phyloP scores from a whole-genome alignment of 2,113 vertebrate genomes.

The Rutilus rutilus region DNA sequence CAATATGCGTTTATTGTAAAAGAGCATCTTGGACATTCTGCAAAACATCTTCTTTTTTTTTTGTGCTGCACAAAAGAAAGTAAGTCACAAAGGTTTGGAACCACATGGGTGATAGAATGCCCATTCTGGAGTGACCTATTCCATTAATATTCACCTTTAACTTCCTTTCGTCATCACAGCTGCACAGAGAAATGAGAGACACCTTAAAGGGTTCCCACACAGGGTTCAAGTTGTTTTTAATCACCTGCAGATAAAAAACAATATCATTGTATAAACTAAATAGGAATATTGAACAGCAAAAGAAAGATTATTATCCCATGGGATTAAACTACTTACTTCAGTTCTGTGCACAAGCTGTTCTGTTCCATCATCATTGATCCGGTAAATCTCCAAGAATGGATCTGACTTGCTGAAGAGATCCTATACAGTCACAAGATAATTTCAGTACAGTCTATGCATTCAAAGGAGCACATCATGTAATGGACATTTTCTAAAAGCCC shows the following conservation, averaged over 20 bases:
- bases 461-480: not conserved
- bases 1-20: not conserved
- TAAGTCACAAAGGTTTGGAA: not conserved
- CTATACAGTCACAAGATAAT: constrained; percentile 65
- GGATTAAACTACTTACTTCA: constrained; percentile 76
- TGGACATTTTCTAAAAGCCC: not conserved
- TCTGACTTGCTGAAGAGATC: constrained; percentile 97
- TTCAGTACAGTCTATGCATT: not conserved
- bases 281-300: not conserved
- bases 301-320: not conserved
- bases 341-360: constrained; percentile 93
- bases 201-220: constrained; percentile 96
- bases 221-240: constrained; percentile 95
- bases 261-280: constrained; percentile 5
- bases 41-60: not conserved
- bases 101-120: not conserved
- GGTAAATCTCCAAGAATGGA: constrained; percentile 93
- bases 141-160: constrained; percentile 82
- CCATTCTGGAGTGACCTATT: not conserved
- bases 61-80: not conserved
- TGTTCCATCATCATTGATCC: constrained; percentile 82
- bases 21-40: not conserved
- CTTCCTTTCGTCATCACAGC: constrained; percentile 89
- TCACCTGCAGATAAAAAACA: constrained; percentile 77
- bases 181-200: constrained; percentile 90